These are phyloP conservation scores for Macrotus californicus DNA, from an alignment of 2,113 vertebrate genomes.

Conservation along the genomic window DNA sequence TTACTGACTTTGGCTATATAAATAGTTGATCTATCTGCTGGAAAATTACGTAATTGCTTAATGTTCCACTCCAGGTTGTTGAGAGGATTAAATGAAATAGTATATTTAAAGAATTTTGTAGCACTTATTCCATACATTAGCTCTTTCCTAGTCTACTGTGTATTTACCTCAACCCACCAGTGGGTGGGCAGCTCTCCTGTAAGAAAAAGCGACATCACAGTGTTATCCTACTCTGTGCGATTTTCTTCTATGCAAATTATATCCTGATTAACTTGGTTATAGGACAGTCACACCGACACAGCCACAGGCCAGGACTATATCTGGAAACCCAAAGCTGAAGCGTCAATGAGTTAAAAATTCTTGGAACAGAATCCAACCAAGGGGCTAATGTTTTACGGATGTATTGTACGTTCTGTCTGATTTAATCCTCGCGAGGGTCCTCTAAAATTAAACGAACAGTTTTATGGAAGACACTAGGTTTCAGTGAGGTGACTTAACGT, in stretches of 20 bases:
- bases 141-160: no score
- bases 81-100: constrained; percentile 17
- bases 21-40: constrained; percentile 54
- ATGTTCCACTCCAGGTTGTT: not conserved
- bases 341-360: not conserved
- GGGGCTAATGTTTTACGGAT: not conserved
- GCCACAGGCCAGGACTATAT: not conserved
- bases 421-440: not conserved
- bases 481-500: not conserved
- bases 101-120: not conserved
- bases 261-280: not conserved
- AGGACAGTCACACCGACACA: not conserved
- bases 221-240: not conserved
- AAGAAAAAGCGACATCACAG: not conserved
- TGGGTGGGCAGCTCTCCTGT: not conserved
- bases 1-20: constrained; percentile 55
- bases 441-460: not conserved
- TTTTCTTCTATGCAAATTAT: not conserved
- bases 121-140: not conserved
- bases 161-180: not conserved
- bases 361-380: not conserved
- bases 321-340: not conserved
- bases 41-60: constrained; percentile 49
- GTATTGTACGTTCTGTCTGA: not conserved
- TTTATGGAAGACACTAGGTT: not conserved